Base-by-base conservation (phyloP, 1,140 invertebrate genomes). In the Drosophila obscura region DNA sequence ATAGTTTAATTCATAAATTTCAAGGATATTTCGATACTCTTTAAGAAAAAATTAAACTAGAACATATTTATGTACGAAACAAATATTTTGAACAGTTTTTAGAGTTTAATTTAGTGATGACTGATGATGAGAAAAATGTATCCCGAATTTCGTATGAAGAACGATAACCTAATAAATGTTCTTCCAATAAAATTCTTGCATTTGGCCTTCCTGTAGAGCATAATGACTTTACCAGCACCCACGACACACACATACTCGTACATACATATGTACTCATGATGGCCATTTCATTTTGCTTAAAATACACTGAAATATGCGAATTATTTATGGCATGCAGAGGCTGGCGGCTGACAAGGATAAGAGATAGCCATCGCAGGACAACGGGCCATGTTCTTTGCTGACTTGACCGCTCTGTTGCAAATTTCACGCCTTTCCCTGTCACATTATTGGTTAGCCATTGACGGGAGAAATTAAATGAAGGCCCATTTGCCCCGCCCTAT, bases 291-390 rank as follows among this genome's bases (percentile, higher is more conserved):
- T 39, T 49, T 31, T 58, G 53, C 24, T 50, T 56, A 68, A 67
- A 52, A 51, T 41, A 26, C 51, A 55, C 28, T 35, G 64, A 81
- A 82, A 75, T 76, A 73, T 87, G 64, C 24, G 63, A 79, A 82
- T 87, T 78, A 85, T 85, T 85, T 65, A 85, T 87, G 74, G 63
- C 74, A 49, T 46, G 49, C 61, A 69, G 11, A 2, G 11, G 4
- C 59, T 72, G 61, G 52, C 51, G 44, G 64, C 15, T 46, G 56
- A 60, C 53, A 79, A 60, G 53, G 53, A 60, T 62, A 60, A 55
- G 26, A 69, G 64, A 69, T 69, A 69, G 48, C 51, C 44, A 44
- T 11, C 28, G 19, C n/a, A 22, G 13, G 11, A 13, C 57, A n/a
- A 50, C 43, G 8, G 51, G 19, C 49, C 58, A 57, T 53, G 16